phyloP scores from a whole-genome alignment of 2,113 vertebrate genomes.

The Passer montanus region DNA sequence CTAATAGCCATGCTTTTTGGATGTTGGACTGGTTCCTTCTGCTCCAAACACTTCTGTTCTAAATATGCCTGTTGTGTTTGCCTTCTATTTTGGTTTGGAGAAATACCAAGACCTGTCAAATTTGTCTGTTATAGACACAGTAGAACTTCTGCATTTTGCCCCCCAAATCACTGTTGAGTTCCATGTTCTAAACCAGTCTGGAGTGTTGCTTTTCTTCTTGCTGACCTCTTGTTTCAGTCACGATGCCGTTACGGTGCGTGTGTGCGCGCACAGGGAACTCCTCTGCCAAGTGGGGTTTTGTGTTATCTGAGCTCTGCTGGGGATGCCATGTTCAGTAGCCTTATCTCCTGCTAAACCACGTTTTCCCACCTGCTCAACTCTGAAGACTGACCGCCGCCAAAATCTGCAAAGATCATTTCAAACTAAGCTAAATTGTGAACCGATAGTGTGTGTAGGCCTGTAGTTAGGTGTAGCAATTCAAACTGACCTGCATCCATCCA shows the following conservation, averaged over 20 bases:
- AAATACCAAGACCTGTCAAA: background rate
- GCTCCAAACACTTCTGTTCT: background rate
- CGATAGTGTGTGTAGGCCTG: constrained; percentile 66
- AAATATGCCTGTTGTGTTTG: background rate
- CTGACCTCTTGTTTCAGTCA: background rate
- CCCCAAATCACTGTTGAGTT: background rate
- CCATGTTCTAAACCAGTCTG: constrained; percentile 1
- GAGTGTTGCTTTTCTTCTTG: constrained; percentile 7
- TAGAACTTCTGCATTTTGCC: background rate
- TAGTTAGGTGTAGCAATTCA: constrained; percentile 76
- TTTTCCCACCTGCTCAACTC: constrained; percentile 57
- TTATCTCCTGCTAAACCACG: constrained; percentile 70
- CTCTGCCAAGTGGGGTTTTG: constrained; percentile 13
- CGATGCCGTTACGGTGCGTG: rapidly evolving
- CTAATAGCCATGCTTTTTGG: constrained; percentile 33
- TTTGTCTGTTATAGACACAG: background rate
- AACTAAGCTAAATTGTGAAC: constrained; percentile 72
- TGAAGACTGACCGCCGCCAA: constrained; percentile 60
- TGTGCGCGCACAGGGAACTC: rapidly evolving
- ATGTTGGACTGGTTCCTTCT: constrained; percentile 34
- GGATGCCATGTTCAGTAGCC: constrained; percentile 76
- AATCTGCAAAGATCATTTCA: constrained; percentile 62
- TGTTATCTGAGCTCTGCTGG: constrained; percentile 80
- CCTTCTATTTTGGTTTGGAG: background rate
- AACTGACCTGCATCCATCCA: constrained; percentile 76